phyloP scores from a whole-genome alignment of 2,113 vertebrate species.

The Pomatorhinus ruficollis region DNA sequence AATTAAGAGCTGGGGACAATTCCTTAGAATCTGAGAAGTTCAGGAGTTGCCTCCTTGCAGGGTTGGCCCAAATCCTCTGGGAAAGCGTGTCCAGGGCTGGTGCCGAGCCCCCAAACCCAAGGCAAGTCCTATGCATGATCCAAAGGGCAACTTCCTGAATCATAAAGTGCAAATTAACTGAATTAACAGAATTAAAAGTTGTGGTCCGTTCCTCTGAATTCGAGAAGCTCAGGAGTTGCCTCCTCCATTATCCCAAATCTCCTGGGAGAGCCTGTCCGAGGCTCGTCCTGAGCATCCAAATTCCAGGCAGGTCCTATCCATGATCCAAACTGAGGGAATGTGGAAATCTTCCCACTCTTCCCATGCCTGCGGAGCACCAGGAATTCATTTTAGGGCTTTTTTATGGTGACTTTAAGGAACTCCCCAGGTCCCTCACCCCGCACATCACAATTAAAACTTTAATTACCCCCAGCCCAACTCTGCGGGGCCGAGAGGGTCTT shows the following conservation, averaged over 20 bases:
- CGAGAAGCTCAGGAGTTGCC: too few species aligned
- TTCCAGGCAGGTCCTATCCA: rapidly evolving
- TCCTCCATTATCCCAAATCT: not conserved
- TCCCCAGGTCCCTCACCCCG: not conserved
- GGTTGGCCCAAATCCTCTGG: not conserved
- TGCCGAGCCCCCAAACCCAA: rapidly evolving
- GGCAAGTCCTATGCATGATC: too few species aligned
- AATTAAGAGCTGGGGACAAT: not conserved
- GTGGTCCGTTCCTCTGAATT: too few species aligned
- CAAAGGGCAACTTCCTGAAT: not conserved
- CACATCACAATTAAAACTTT: not conserved
- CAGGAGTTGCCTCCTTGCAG: not conserved
- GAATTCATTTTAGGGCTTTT: not conserved
- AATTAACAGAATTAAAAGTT: too few species aligned
- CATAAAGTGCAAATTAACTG: not conserved
- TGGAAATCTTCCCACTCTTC: not conserved
- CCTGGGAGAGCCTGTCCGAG: not conserved
- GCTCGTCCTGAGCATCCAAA: not conserved
- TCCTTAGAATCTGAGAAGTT: not conserved
- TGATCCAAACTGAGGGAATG: rapidly evolving
- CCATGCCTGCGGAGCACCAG: too few species aligned
- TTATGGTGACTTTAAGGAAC: not conserved
- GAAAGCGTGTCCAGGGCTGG: not conserved
- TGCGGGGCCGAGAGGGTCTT: not conserved
- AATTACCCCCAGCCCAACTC: not conserved